phyloP scores from a whole-genome alignment of 2,888 invertebrate genomes.

The Sycophila texana region DNA sequence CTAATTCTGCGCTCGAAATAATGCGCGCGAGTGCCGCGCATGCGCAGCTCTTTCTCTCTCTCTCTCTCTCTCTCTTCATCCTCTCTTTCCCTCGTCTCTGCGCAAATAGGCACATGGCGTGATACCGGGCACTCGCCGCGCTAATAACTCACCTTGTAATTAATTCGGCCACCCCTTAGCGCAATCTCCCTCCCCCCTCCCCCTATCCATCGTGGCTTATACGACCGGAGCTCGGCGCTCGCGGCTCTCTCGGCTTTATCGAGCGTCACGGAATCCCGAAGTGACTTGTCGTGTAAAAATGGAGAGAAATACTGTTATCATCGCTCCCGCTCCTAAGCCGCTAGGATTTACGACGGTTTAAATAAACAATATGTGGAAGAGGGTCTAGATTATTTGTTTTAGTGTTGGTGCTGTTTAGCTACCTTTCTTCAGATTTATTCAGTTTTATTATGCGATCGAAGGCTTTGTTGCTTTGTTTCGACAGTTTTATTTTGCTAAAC shows the following conservation, averaged over 20 bases:
- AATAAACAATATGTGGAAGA: slow-evolving; percentile 16
- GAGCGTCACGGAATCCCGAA: slow-evolving; percentile 47
- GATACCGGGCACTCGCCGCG: slow-evolving; percentile 24
- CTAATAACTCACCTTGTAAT: slow-evolving; percentile 51
- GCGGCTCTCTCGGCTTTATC: slow-evolving; percentile 21
- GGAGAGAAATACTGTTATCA: slow-evolving; percentile 46
- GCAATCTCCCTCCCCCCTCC: slow-evolving; percentile 29
- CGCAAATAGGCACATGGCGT: slow-evolving; percentile 45
- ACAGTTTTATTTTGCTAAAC: neutral
- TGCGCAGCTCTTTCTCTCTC: no score
- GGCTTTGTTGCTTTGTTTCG: neutral
- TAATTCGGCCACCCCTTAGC: slow-evolving; percentile 51
- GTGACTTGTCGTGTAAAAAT: slow-evolving; percentile 50
- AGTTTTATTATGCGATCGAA: neutral
- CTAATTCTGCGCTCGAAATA: neutral
- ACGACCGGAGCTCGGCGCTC: neutral
- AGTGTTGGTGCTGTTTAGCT: no score
- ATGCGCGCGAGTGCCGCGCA: neutral
- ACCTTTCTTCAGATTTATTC: no score
- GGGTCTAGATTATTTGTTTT: no score
- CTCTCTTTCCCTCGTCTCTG: neutral
- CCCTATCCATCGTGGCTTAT: neutral
- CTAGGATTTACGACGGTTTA: slow-evolving; percentile 40
- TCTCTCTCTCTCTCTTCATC: neutral
- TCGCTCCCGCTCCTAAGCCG: neutral